Percentiles rank a stretch among this genome's conserved stretches.
phyloP scores from a whole-genome alignment of 2,113 vertebrate genomes.

The Accipiter virgatus region DNA sequence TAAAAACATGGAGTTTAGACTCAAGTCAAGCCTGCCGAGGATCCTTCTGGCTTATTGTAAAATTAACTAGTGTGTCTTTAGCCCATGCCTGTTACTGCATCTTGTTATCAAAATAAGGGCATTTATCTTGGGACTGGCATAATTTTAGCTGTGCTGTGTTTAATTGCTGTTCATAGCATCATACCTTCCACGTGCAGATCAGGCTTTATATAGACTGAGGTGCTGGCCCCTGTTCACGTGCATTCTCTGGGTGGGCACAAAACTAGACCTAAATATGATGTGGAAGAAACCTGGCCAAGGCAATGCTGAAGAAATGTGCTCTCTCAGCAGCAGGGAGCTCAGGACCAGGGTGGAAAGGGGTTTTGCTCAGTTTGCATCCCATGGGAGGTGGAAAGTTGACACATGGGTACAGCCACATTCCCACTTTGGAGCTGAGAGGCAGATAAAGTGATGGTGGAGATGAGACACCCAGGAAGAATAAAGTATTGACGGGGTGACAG shows the following conservation, averaged over 20 bases:
- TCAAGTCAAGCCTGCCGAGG: neutral
- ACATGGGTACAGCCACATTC: neutral
- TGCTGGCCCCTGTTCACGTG: neutral
- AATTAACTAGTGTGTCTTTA: neutral
- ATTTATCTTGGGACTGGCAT: neutral
- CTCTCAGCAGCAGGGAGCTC: neutral
- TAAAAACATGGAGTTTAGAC: neutral
- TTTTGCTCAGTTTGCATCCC: neutral
- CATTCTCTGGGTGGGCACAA: neutral
- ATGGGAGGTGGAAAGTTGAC: neutral
- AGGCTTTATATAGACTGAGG: neutral
- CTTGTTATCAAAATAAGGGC: neutral
- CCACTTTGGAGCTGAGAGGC: neutral
- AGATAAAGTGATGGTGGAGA: neutral
- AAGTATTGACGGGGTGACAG: neutral
- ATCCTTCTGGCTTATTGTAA: neutral
- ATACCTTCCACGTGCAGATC: rapidly evolving
- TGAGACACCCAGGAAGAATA: neutral
- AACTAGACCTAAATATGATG: neutral
- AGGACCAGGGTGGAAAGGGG: neutral
- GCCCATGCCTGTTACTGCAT: rapidly evolving
- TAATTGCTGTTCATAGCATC: neutral
- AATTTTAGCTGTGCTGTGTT: neutral
- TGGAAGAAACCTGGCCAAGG: neutral
- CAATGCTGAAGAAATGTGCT: neutral